Evolutionary conservation across 2,113 vertebrate genomes (phyloP), one percentile per base, ranked within the genome.

Genomic region (Scartelaos histophorus): DNA sequence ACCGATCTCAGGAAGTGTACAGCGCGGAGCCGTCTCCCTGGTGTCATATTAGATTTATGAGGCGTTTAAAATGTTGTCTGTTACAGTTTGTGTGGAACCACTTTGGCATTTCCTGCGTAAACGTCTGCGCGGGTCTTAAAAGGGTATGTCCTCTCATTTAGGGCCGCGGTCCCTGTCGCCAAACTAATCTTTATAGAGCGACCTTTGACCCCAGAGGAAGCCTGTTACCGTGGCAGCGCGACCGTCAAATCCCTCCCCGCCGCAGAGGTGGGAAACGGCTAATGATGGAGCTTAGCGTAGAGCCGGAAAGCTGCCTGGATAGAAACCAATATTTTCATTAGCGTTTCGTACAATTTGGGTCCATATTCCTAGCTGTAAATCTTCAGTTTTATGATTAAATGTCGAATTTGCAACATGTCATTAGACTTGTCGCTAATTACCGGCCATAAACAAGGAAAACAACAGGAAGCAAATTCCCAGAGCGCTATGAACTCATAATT

Each of bases 41-140:
- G 64, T 17, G 66, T 22, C 71, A 57, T 75, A 78, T 71, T 84
- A 65, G 76, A 79, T 83, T 90, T 90, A 92, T 38, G 70, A 83
- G 84, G 85, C 80, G 85, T 90, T 88, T 90, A 91, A 86, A 58
- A 77, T 82, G 72, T 77, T 84, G 87, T 88, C 82, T 90, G 85
- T 91, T 87, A 78, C 76, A 82, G 69, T 84, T 89, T 90, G 75
- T 82, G 74, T 91, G 88, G 87, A 90, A 88, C 81, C 79, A 76
- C 83, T 87, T 80, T 87, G 88, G 86, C 78, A 92, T 93, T 94
- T 94, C 91, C 92, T 93, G 90, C 87, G 66, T 89, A 74, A 90
- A 88, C 34, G 29, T 35, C 75, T 62, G 53, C 79, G 73, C 71
- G 70, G 73, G 71, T 82, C 75, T 90, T 90, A 81, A 90, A 89